Evolutionary conservation across 2,797 vertebrate genomes (phyloP).

Genomic region (Cuculus canorus): DNA sequence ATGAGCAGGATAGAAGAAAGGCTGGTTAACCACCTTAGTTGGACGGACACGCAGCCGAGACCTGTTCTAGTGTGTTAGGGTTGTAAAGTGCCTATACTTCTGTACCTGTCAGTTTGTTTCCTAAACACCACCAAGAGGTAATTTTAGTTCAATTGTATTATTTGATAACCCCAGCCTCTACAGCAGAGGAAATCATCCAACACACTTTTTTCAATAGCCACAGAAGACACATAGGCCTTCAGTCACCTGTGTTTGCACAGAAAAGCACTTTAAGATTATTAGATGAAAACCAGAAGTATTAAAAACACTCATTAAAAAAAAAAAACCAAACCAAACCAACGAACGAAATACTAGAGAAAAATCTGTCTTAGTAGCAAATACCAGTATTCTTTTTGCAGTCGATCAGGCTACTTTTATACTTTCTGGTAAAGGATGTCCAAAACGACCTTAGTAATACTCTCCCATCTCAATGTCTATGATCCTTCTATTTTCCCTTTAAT

Average conservation of each 20-base stretch:
- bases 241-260: background rate
- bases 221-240: background rate
- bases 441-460: background rate
- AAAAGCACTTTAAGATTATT: background rate
- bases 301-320: background rate
- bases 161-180: background rate
- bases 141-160: background rate
- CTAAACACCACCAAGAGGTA: background rate
- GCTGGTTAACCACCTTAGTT: background rate
- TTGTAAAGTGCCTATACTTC: background rate
- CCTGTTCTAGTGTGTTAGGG: background rate
- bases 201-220: background rate
- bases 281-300: background rate
- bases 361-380: background rate
- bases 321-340: background rate
- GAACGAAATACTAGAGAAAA: too few relatives aligned
- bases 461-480: background rate
- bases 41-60: accelerated
- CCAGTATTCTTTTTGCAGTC: background rate
- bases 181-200: background rate
- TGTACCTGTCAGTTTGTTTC: background rate
- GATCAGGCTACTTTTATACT: background rate
- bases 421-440: background rate
- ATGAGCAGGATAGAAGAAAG: background rate
- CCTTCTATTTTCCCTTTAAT: background rate